Evolutionary conservation across 2,113 vertebrate genomes (phyloP).

Genomic region (Myanophis thanlyinensis): DNA sequence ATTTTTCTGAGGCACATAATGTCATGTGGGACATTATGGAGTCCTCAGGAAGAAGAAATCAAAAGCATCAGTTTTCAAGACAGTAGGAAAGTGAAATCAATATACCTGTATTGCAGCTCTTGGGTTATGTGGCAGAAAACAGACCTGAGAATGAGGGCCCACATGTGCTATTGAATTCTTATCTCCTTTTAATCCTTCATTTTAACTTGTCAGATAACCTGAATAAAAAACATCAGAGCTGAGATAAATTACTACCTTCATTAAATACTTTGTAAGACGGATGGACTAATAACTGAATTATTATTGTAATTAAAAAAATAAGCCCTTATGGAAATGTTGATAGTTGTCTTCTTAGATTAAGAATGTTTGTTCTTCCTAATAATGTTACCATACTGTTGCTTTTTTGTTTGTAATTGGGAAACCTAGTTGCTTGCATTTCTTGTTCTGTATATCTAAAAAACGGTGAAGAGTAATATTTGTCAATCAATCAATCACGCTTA

Average conservation of each 20-base stretch:
- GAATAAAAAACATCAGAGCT: not conserved
- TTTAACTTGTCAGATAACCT: not conserved
- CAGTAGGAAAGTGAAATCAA: not conserved
- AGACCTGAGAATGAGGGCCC: not conserved
- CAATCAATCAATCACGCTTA: not conserved
- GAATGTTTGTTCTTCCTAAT: not conserved
- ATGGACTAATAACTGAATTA: not conserved
- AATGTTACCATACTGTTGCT: not conserved
- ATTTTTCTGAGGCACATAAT: not conserved
- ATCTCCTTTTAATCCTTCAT: not conserved
- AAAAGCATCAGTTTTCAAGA: too few species aligned
- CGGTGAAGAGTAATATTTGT: not conserved
- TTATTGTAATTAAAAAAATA: not conserved
- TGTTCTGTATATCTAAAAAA: not conserved
- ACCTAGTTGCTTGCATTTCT: not conserved
- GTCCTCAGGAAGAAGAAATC: not conserved
- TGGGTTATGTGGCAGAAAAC: not conserved
- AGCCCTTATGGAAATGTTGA: not conserved
- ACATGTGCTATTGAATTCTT: not conserved
- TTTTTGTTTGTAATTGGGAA: not conserved
- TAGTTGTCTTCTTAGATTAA: not conserved
- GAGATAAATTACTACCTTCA: not conserved
- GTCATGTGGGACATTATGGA: not conserved
- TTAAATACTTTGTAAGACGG: not conserved
- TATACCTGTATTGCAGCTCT: not conserved